Base-by-base conservation (phyloP, 2,888 invertebrate genomes). In the Charanyca ferruginea region DNA sequence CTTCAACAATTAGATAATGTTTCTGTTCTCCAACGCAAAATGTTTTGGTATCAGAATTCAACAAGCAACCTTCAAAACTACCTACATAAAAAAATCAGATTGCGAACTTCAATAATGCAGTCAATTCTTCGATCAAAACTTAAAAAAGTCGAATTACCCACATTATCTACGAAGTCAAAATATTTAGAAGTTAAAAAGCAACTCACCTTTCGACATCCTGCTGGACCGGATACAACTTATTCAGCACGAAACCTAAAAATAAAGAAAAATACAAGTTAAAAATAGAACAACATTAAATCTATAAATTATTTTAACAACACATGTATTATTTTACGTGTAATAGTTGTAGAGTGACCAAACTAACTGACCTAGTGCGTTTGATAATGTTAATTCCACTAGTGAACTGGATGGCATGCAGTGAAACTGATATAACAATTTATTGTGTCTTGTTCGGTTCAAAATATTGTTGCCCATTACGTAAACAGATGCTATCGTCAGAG, bases 181-280 rank as follows among this genome's bases (percentile, higher is more conserved):
- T 3, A 38, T 38, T 38, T 3, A 38, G 0, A 44, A 22, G 0
- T 38, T 2, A 16, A 49, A 23, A 38, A 54, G 28, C 45, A 41
- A 89, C 89, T 88, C 64, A 89, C 89, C n/a, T 85, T 87, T 89
- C 28, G 83, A 86, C 89, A 89, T 89, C 67, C 73, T 75, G 63
- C 60, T 59, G 58, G 60, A 35, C 71, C 25, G 69, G 73, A 63
- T 71, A 72, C 77, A 75, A 75, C 66, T 66, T 71, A 53, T 73
- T 76, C 78, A 80, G 70, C 79, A 75, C 68, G 74, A 58, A 73
- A 87, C 83, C 89, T 87, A 80, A 28, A 81, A 85, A 44, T 22
- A 81, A 80, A 77, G 57, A 44, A 0, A 69, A 1, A 61, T 16
- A 69, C n/a, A 63, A 28, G 47, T 38, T 28, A 6, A 38, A 41